Evolutionary conservation across 1,140 invertebrate species (phyloP).

Genomic region (Caenorhabditis elegans): WBcel235 BX284606.5:15581001-15581500

Average conservation of each 20-base stretch:
- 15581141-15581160: background rate
- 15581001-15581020: conserved; percentile 41
- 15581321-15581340: background rate
- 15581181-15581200: conserved; percentile 18
- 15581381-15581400: conserved; percentile 1
- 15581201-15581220: no score
- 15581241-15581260: background rate
- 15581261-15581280: background rate
- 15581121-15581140: conserved; percentile 34
- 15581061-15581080: background rate
- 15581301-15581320: background rate
- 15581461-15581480: conserved; percentile 16
- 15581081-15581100: background rate
- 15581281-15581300: conserved; percentile 18
- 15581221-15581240: background rate
- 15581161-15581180: background rate
- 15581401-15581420: background rate
- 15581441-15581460: conserved; percentile 37
- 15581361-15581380: background rate
- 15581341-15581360: background rate
- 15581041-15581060: conserved; percentile 36
- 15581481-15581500: conserved; percentile 1
- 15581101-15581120: conserved; percentile 34
- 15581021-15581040: conserved; percentile 41
- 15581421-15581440: background rate